Conservation (phyloP, 2,113 vertebrate genomes). For the Stegostoma tigrinum region DNA sequence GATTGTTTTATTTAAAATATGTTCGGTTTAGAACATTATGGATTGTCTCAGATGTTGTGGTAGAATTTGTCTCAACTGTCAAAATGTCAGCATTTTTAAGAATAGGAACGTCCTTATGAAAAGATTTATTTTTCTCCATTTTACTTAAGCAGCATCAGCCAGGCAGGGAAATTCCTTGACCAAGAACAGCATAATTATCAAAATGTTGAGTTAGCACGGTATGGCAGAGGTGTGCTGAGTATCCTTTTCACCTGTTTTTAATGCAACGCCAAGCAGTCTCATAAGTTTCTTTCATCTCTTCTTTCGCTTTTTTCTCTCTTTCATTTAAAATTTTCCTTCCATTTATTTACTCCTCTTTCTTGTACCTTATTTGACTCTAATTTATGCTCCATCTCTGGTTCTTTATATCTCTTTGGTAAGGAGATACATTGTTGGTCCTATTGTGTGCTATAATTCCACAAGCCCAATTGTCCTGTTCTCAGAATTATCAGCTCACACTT, state of each 20-base stretch:
- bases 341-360: too few species aligned
- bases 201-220: background rate
- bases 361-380: too few species aligned
- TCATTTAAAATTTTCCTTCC: background rate
- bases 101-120: background rate
- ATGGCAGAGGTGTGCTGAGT: background rate
- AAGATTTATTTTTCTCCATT: background rate
- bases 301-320: background rate
- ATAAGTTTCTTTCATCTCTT: background rate
- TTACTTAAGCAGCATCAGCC: background rate
- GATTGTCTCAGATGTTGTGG: background rate
- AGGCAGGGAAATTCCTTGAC: background rate
- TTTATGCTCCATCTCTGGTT: too few species aligned
- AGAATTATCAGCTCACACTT: background rate
- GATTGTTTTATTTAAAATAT: too few species aligned
- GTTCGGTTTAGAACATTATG: background rate
- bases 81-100: background rate
- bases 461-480: background rate
- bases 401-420: background rate
- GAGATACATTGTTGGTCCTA: background rate
- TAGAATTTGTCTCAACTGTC: background rate
- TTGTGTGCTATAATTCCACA: too few species aligned
- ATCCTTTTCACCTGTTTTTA: background rate
- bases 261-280: background rate
- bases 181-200: background rate